Conservation (phyloP, 2,113 vertebrate species). For the Hydrolagus affinis region DNA sequence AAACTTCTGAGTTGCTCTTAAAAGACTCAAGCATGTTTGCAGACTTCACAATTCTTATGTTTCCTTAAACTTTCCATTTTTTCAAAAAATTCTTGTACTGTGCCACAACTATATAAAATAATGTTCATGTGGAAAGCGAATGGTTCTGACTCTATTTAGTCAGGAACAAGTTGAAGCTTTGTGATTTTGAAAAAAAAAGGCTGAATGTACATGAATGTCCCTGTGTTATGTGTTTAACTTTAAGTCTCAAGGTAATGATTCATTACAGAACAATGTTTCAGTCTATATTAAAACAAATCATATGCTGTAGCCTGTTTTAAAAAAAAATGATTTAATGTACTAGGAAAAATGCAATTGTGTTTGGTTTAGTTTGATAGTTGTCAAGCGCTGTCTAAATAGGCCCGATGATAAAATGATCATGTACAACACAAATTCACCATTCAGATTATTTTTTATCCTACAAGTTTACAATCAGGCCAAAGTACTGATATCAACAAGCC, state of each 20-base stretch:
- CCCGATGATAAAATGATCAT: background rate
- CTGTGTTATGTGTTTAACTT: background rate
- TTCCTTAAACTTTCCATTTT: background rate
- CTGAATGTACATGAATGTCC: background rate
- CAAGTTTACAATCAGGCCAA: constrained; percentile 20
- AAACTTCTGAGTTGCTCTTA: background rate
- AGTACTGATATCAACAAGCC: constrained; percentile 25
- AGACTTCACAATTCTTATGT: background rate
- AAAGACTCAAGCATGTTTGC: background rate
- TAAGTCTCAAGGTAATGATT: background rate
- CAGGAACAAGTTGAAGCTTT: background rate
- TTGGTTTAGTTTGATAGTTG: background rate
- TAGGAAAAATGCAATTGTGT: background rate
- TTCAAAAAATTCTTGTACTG: too few relatives aligned
- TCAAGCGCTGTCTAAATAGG: background rate
- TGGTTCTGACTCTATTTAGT: background rate
- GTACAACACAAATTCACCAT: background rate
- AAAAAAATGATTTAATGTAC: background rate
- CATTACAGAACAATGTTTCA: background rate
- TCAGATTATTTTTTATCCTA: constrained; percentile 5
- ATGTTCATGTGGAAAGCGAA: background rate
- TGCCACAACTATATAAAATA: background rate
- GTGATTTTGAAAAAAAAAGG: background rate
- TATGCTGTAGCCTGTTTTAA: background rate
- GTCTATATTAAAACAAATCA: background rate